Percentiles rank a stretch among this genome's conserved stretches.
Evolutionary conservation across 2,797 vertebrate species (phyloP).

Genomic region (Chrysolophus pictus): DNA sequence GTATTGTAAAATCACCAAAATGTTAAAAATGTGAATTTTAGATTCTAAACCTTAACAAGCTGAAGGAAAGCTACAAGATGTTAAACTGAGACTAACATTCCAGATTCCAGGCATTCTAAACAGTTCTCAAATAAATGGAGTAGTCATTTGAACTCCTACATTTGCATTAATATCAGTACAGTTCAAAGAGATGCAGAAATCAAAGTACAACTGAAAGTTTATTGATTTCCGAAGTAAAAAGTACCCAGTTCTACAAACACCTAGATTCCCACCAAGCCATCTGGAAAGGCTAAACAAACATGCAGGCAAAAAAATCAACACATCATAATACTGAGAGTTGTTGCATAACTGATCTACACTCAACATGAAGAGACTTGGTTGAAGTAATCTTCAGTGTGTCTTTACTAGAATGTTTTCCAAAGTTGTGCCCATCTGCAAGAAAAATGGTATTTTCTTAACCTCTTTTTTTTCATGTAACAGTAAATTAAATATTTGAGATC

Average conservation of each 20-base stretch:
- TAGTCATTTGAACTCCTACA: neutral
- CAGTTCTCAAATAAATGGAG: neutral
- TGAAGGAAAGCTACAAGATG: neutral
- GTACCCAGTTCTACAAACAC: neutral
- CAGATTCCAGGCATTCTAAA: neutral
- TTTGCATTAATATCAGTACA: neutral
- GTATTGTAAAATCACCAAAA: neutral
- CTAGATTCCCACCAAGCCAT: neutral
- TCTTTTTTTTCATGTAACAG: neutral
- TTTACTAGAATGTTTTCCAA: neutral
- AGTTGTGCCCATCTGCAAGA: neutral
- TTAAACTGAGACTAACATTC: neutral
- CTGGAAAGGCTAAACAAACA: neutral
- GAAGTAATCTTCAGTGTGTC: fast-evolving
- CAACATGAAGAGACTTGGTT: neutral
- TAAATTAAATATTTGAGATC: neutral
- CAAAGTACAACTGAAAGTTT: constrained; percentile 6
- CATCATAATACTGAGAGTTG: neutral
- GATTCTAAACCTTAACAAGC: neutral
- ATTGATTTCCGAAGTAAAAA: constrained; percentile 22
- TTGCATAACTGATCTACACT: neutral
- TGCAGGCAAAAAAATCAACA: neutral
- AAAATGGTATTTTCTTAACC: neutral
- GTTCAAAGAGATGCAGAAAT: neutral
- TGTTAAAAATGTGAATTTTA: neutral